Evolutionary conservation across 1,140 invertebrate species (phyloP).

Genomic region (Lineus longissimus): DNA sequence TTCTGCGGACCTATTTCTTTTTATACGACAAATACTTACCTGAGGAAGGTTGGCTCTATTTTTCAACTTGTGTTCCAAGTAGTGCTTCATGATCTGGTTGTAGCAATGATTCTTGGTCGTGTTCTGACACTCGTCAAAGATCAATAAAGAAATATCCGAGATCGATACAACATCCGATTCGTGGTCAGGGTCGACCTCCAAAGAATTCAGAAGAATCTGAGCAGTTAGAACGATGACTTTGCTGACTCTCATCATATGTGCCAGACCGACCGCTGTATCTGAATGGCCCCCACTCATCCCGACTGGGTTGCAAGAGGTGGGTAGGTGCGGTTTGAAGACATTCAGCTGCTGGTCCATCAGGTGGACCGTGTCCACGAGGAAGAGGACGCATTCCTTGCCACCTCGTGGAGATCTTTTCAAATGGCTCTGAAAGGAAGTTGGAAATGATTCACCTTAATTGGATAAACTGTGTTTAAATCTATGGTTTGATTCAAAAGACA

Average conservation of each 20-base stretch:
- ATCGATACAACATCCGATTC: neutral
- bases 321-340: slow-evolving; percentile 28
- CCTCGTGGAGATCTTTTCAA: slow-evolving; percentile 12
- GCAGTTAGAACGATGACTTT: slow-evolving; percentile 47
- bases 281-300: slow-evolving; percentile 23
- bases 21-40: no score
- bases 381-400: slow-evolving; percentile 30
- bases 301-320: slow-evolving; percentile 14
- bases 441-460: no score
- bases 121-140: slow-evolving; percentile 54
- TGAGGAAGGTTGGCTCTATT: no score
- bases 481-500: neutral
- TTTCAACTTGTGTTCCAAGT: slow-evolving; percentile 34
- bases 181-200: slow-evolving; percentile 18
- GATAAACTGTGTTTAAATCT: no score
- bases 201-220: slow-evolving; percentile 45
- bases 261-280: slow-evolving; percentile 21
- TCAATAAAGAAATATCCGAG: slow-evolving; percentile 36
- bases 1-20: no score
- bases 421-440: slow-evolving; percentile 32
- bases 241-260: slow-evolving; percentile 25
- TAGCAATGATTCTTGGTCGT: slow-evolving; percentile 43
- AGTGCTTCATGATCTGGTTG: slow-evolving; percentile 44
- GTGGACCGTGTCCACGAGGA: slow-evolving; percentile 42
- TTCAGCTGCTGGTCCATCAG: slow-evolving; percentile 43